Percentiles rank a stretch among this genome's conserved stretches.
Conservation (phyloP, 1,140 invertebrate species). For the Drosophila kurseongensis region DNA sequence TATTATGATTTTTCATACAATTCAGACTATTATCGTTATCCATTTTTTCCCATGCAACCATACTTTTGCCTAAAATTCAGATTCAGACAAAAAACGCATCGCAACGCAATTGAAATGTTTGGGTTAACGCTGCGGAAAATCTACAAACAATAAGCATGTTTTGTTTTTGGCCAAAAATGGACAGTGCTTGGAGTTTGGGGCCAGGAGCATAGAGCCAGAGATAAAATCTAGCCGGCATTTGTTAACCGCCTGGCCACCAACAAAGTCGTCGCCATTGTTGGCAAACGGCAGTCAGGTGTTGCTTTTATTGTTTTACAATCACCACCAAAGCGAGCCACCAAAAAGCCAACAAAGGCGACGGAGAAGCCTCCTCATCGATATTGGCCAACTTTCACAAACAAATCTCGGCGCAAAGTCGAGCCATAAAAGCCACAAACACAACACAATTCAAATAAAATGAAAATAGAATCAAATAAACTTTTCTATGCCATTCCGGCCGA, state of each 20-base stretch:
- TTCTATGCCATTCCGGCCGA: constrained; percentile 36
- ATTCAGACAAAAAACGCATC: constrained; percentile 41
- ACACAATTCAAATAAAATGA: constrained; percentile 82
- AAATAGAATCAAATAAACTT: constrained; percentile 82
- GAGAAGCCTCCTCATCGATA: constrained; percentile 41
- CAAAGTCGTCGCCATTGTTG: constrained; percentile 74
- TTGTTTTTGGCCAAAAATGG: constrained; percentile 66
- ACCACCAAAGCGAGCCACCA: constrained; percentile 46
- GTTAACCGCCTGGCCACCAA: constrained; percentile 46
- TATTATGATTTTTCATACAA: too few species aligned
- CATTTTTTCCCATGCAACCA: not conserved
- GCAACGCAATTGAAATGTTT: constrained; percentile 78
- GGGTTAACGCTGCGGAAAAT: constrained; percentile 47
- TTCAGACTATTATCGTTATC: not conserved
- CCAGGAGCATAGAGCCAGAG: constrained; percentile 25
- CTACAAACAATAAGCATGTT: constrained; percentile 78
- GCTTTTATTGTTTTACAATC: constrained; percentile 83
- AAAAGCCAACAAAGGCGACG: constrained; percentile 29
- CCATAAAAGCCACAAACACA: constrained; percentile 67
- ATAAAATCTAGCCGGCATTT: constrained; percentile 55
- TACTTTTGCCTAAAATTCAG: not conserved
- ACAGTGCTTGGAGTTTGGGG: constrained; percentile 13
- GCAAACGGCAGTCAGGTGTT: constrained; percentile 80
- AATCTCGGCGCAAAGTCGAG: constrained; percentile 60
- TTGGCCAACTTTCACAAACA: constrained; percentile 66